Conservation (phyloP, 2,888 invertebrate genomes). For the Acrocera orbiculus region DNA sequence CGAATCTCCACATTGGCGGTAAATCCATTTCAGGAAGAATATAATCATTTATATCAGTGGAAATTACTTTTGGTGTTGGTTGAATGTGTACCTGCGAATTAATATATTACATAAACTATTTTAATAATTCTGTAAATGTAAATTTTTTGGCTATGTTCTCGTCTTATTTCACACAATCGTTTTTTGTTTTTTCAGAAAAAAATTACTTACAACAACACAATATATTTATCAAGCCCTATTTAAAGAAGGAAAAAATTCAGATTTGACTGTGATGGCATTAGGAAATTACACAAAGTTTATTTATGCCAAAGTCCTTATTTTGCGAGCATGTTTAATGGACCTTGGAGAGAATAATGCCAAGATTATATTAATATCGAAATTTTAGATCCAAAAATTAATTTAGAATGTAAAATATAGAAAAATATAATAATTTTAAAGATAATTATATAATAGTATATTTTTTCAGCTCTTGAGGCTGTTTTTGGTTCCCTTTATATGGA, state of each 20-base stretch:
- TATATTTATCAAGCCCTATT: slow-evolving; percentile 64
- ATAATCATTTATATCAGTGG: slow-evolving; percentile 23
- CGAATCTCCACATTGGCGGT: slow-evolving; percentile 77
- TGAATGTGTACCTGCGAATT: slow-evolving; percentile 16
- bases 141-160: too few relatives aligned
- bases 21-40: slow-evolving; percentile 39
- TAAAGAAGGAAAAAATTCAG: slow-evolving; percentile 56
- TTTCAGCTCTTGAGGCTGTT: slow-evolving; percentile 47
- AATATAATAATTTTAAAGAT: too few relatives aligned
- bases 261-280: slow-evolving; percentile 52
- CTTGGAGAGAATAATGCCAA: slow-evolving; percentile 54
- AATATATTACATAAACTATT: not conserved
- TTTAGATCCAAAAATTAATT: slow-evolving; percentile 49
- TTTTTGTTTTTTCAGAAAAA: slow-evolving; percentile 32
- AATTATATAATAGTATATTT: too few relatives aligned
- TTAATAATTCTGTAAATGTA: too few relatives aligned
- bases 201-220: slow-evolving; percentile 51
- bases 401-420: slow-evolving; percentile 49
- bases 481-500: slow-evolving; percentile 61
- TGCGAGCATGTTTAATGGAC: slow-evolving; percentile 62
- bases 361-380: slow-evolving; percentile 48
- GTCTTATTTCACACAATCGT: not conserved
- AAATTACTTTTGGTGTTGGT: slow-evolving; percentile 16
- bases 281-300: slow-evolving; percentile 61
- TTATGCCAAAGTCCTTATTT: slow-evolving; percentile 66